Conservation (phyloP, 2,113 vertebrate genomes). For the Zosterops japonicus region DNA sequence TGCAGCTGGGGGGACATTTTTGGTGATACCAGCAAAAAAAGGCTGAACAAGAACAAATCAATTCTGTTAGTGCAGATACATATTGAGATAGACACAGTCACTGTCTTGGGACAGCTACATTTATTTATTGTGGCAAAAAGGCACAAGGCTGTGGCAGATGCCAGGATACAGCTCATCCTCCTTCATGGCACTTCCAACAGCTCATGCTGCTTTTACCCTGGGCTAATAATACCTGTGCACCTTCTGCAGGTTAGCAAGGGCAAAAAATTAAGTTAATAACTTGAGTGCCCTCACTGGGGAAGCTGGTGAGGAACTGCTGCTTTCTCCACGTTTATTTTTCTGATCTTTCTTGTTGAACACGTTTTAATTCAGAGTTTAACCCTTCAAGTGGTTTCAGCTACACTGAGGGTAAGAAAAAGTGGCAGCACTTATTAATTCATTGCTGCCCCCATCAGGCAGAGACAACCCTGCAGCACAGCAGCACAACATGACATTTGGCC, state of each 20-base stretch:
- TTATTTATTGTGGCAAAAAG: background rate
- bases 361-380: constrained; percentile 11
- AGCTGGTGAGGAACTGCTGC: background rate
- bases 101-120: background rate
- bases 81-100: background rate
- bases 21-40: background rate
- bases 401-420: background rate
- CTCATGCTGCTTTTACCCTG: background rate
- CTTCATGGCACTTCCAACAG: background rate
- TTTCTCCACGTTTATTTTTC: background rate
- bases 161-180: background rate
- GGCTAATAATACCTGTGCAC: background rate
- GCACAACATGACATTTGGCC: constrained; percentile 10
- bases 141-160: background rate
- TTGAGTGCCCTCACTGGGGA: background rate
- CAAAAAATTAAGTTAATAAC: background rate
- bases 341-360: background rate
- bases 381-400: background rate
- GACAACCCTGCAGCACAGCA: constrained; percentile 45
- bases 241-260: background rate
- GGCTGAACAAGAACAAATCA: background rate
- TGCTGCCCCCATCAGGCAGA: constrained; percentile 70
- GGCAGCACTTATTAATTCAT: constrained; percentile 56
- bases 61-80: background rate
- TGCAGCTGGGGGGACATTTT: background rate